Conservation (phyloP, 2,113 vertebrate species). For the Vidua chalybeata region DNA sequence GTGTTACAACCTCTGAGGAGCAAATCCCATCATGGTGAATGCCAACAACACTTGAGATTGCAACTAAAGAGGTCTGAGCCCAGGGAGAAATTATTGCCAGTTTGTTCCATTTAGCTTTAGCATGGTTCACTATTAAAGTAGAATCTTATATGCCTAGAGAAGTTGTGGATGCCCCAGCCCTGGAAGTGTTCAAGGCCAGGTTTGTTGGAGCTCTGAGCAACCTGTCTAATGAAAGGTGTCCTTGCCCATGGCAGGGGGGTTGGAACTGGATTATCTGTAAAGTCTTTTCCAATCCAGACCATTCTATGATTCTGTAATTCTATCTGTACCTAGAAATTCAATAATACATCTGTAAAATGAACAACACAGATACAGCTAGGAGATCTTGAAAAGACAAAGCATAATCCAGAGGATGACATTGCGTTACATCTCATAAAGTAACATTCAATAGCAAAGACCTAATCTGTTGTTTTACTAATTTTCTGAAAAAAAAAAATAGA, state of each 20-base stretch:
- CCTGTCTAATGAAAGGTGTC: not conserved
- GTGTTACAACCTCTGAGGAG: not conserved
- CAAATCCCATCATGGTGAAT: not conserved
- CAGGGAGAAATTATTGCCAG: not conserved
- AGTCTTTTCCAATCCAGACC: not conserved
- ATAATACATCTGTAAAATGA: not conserved
- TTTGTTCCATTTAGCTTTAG: not conserved
- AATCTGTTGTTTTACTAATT: not conserved
- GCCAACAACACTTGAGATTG: not conserved
- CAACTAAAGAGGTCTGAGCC: not conserved
- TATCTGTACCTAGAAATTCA: not conserved
- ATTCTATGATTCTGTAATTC: not conserved
- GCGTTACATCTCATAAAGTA: not conserved
- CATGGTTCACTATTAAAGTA: not conserved
- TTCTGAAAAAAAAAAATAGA: not conserved
- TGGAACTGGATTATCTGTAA: not conserved
- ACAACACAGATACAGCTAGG: not conserved
- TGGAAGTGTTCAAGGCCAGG: not conserved
- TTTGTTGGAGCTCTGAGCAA: not conserved
- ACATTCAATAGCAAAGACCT: not conserved
- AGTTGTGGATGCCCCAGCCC: not conserved
- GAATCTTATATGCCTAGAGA: too few relatives aligned
- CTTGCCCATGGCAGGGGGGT: rapidly evolving
- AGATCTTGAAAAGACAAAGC: not conserved
- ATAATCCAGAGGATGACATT: not conserved